Percentiles rank a stretch among this genome's conserved stretches.
Evolutionary conservation across 2,797 vertebrate genomes (phyloP).

Genomic region (Phataginus tricuspis): DNA sequence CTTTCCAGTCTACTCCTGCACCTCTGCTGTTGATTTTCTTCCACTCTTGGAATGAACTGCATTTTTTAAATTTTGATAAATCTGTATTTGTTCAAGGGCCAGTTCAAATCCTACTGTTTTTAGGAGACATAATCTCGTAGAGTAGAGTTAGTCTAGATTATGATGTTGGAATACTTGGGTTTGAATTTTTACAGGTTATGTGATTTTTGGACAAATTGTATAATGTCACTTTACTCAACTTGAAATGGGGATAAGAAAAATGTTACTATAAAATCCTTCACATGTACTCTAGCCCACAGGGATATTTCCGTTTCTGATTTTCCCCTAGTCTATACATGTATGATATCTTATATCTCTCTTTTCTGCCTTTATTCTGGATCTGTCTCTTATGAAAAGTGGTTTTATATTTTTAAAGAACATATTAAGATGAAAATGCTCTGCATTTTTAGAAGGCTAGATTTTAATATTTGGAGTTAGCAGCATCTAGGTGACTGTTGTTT

Average conservation of each 20-base stretch:
- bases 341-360: background rate
- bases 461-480: background rate
- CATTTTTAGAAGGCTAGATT: conserved; percentile 14
- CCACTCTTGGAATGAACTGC: background rate
- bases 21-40: background rate
- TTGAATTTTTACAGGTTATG: background rate
- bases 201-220: background rate
- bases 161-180: background rate
- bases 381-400: background rate
- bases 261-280: background rate
- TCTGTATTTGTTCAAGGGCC: background rate
- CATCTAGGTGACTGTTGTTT: background rate
- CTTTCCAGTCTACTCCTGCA: background rate
- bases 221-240: background rate
- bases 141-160: background rate
- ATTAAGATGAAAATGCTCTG: background rate
- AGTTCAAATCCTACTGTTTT: background rate
- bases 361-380: background rate
- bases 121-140: background rate
- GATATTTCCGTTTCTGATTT: background rate
- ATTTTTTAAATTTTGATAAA: background rate
- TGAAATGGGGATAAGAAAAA: background rate
- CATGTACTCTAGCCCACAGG: background rate
- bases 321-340: background rate
- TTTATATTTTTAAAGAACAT: background rate